Conservation (phyloP, 2,113 vertebrate genomes). For the Dasyornis broadbenti region DNA sequence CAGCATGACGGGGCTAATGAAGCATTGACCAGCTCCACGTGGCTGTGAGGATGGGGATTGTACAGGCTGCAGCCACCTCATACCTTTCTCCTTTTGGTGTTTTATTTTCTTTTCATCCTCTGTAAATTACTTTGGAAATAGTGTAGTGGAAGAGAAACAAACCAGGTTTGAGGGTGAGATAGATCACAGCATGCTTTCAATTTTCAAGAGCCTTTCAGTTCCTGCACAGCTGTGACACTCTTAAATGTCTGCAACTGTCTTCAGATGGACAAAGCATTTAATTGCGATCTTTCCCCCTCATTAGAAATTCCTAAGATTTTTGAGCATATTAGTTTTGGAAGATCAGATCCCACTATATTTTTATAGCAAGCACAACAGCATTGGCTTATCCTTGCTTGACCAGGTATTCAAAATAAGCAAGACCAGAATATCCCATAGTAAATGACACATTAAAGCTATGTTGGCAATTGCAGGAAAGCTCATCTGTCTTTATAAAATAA, state of each 20-base stretch:
- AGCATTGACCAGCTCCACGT: neutral
- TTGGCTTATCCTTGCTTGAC: constrained; percentile 66
- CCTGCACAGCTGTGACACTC: neutral
- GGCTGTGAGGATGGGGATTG: neutral
- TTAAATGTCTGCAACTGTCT: constrained; percentile 26
- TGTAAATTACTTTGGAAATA: neutral
- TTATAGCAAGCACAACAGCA: constrained; percentile 59
- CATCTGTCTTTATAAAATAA: constrained; percentile 78
- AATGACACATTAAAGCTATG: constrained; percentile 58
- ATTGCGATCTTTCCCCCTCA: constrained; percentile 18
- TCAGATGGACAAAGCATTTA: constrained; percentile 46
- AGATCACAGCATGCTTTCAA: neutral
- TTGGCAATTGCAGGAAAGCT: constrained; percentile 64
- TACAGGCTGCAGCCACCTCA: neutral
- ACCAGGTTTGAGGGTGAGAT: neutral
- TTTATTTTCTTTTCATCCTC: neutral
- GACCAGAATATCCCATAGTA: constrained; percentile 30
- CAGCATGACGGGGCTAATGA: neutral
- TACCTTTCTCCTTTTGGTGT: neutral
- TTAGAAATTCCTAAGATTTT: constrained; percentile 54
- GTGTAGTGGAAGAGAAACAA: neutral
- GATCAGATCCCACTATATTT: constrained; percentile 62
- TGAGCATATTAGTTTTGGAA: constrained; percentile 69
- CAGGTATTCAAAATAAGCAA: constrained; percentile 65
- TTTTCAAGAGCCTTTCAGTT: constrained; percentile 10